phyloP scores from a whole-genome alignment of 2,797 vertebrate genomes.

The Mormyrus proboscirostris region DNA sequence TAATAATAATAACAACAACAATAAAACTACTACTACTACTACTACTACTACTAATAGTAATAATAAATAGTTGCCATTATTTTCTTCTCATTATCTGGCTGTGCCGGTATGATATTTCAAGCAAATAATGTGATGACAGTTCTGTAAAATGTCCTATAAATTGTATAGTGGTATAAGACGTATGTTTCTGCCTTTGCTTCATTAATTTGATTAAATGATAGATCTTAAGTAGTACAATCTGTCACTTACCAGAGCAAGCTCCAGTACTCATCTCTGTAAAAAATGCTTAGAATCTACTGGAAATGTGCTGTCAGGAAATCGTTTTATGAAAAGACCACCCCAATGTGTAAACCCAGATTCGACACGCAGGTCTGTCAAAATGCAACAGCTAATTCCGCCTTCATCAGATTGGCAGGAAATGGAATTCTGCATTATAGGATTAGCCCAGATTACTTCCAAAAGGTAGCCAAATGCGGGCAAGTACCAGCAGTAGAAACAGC shows the following conservation, averaged over 20 bases:
- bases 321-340: neutral
- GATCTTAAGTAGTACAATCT: neutral
- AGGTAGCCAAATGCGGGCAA: neutral
- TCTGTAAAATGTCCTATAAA: neutral
- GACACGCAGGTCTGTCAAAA: neutral
- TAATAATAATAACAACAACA: too few relatives aligned
- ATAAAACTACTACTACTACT: neutral
- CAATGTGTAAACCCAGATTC: neutral
- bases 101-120: neutral
- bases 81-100: neutral
- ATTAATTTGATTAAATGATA: neutral
- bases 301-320: neutral
- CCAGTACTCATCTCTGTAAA: neutral
- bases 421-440: neutral
- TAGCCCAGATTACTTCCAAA: neutral
- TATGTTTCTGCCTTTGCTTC: neutral
- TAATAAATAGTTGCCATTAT: neutral
- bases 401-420: neutral
- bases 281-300: neutral
- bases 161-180: neutral
- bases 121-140: neutral
- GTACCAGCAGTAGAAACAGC: neutral
- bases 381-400: neutral
- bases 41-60: neutral
- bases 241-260: neutral